phyloP scores from a whole-genome alignment of 2,113 vertebrate genomes.

The Melanostigma gelatinosum region DNA sequence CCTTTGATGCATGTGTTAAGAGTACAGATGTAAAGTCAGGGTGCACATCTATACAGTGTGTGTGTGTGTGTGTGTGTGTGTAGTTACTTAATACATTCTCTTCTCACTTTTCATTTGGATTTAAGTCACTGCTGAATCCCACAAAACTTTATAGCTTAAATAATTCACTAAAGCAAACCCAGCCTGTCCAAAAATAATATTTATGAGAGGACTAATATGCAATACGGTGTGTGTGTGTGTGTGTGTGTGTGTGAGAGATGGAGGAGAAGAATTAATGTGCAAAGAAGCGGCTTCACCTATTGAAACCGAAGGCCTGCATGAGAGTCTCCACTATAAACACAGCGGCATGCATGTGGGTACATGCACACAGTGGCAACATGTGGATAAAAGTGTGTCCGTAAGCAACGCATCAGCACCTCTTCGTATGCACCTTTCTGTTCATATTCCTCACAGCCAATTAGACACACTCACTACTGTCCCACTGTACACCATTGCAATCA shows the following conservation, averaged over 20 bases:
- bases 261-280: neutral
- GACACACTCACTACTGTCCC: conserved; percentile 23
- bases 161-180: conserved; percentile 32
- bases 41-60: neutral
- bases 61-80: too few species aligned
- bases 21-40: neutral
- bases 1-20: neutral
- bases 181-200: conserved; percentile 33
- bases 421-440: conserved; percentile 1
- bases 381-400: neutral
- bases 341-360: neutral
- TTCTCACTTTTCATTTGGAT: conserved; percentile 34
- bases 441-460: conserved; percentile 18
- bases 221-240: neutral
- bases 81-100: conserved; percentile 3
- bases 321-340: neutral
- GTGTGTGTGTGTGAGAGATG: too few species aligned
- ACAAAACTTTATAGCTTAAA: conserved; percentile 18
- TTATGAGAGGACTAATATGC: conserved; percentile 38
- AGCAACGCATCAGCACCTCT: neutral
- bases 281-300: neutral
- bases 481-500: conserved; percentile 56
- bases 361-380: neutral
- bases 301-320: neutral
- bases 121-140: conserved; percentile 21